Evolutionary conservation across 1,140 invertebrate genomes (phyloP), one percentile per base, ranked within the genome.

Genomic region (Steinernema feltiae): DNA sequence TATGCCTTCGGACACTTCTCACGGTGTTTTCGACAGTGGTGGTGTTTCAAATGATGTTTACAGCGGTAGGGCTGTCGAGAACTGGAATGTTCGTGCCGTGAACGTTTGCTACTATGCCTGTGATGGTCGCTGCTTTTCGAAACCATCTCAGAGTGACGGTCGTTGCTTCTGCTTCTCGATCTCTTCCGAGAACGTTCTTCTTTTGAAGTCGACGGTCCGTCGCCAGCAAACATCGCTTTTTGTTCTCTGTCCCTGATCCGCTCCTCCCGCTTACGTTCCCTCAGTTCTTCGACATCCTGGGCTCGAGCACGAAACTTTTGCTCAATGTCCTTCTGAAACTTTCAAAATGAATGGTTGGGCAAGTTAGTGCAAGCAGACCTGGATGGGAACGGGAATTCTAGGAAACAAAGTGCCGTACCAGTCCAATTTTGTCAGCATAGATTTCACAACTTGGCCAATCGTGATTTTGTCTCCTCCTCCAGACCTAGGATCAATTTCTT

Each of bases 401-500:
- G 97, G 97, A 87, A 99, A 99, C 17, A 99, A 89, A 2, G 97
- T 98, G 1, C 93, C 94, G 88, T 96, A 99, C 94, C 94, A 97
- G 83, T 98, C 96, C 53, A 99, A 88, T 87, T 98, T 98, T 30
- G 93, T 92, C 21, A 99, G 89, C 90, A 95, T 95, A 84, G 94
- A 93, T 63, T 94, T 90, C 0, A 95, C 89, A 88, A 99, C 92
- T 82, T 95, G 92, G 0, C 97, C 97, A 74, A 99, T 95, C 30
- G 92, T 94, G 89, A 96, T 94, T 0, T 90, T 88, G 87, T 95
- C 93, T 30, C 96, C 97, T 72, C 95, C 94, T 70, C 96, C 97
- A 70, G 97, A 95, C 87, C 96, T 95, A 0, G 96, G 94, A 87
- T 99, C 97, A 72, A 99, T 88, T 87, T 97, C 85, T 30, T 82